Evolutionary conservation across 2,113 vertebrate genomes (phyloP).

Genomic region (Mormyrus iriodes): DNA sequence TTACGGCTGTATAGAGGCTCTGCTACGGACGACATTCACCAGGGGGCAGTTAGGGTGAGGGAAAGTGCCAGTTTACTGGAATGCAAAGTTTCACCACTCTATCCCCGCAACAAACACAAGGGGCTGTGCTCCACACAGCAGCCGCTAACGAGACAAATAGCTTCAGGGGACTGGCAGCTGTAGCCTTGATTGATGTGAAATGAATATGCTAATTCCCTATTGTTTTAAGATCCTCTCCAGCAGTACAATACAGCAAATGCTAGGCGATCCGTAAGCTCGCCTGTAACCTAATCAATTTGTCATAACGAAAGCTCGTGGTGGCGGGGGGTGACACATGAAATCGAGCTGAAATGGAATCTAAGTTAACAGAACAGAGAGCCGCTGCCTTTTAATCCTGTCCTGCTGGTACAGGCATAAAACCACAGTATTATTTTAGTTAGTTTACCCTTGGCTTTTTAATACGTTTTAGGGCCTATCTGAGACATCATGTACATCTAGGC

Average conservation of each 20-base stretch:
- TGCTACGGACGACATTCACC: not conserved
- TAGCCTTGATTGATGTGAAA: constrained; percentile 13
- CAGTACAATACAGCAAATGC: constrained; percentile 5
- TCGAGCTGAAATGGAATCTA: not conserved
- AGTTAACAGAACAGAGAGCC: not conserved
- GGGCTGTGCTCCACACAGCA: not conserved
- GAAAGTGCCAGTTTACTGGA: not conserved
- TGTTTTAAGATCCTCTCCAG: constrained; percentile 23
- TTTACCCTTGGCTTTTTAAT: not conserved
- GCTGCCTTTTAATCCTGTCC: not conserved
- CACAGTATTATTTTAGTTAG: not conserved
- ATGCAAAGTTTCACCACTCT: not conserved
- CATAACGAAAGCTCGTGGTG: constrained; percentile 3
- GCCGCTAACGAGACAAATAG: constrained; percentile 17
- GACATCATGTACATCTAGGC: not conserved
- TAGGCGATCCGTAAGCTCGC: not conserved
- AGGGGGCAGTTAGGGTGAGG: not conserved
- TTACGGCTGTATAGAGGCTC: not conserved
- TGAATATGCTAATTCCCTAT: constrained; percentile 23
- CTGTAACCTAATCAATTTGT: constrained; percentile 23
- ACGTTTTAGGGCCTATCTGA: not conserved
- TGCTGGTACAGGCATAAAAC: not conserved
- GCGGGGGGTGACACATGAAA: not conserved
- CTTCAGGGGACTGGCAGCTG: not conserved
- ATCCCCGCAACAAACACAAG: not conserved